phyloP scores from a whole-genome alignment of 23 tunicate genomes.

The Clavelina lepadiformis region DNA sequence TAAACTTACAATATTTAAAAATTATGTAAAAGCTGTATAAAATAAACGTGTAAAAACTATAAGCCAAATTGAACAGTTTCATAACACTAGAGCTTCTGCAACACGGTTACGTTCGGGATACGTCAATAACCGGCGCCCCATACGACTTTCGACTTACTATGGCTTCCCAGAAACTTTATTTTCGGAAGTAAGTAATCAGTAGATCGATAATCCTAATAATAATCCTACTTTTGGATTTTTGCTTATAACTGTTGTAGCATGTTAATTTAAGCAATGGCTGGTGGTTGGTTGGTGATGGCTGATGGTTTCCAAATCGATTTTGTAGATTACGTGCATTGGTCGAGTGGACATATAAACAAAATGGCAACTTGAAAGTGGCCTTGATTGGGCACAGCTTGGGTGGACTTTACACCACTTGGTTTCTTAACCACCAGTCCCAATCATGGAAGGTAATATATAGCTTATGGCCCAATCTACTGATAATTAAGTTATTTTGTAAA shows the following conservation, averaged over 20 bases:
- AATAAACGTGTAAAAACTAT: too few species aligned
- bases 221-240: too few species aligned
- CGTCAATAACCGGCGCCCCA: constrained; percentile 61
- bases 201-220: too few species aligned
- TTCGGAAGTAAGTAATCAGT: constrained; percentile 36
- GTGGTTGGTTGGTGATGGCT: too few species aligned
- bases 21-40: too few species aligned
- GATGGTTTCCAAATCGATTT: background rate
- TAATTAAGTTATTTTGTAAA: too few species aligned
- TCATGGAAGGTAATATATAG: constrained; percentile 24
- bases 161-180: constrained; percentile 45
- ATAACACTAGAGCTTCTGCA: too few species aligned
- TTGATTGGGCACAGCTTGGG: constrained; percentile 45
- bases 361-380: constrained; percentile 22
- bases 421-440: constrained; percentile 31
- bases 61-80: too few species aligned
- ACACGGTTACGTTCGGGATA: constrained; percentile 42
- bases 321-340: constrained; percentile 24
- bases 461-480: background rate
- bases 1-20: too few species aligned
- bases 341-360: constrained; percentile 23
- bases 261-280: too few species aligned
- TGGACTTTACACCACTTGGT: constrained; percentile 41
- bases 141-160: constrained; percentile 66
- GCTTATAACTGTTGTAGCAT: too few species aligned